Conservation (phyloP, 2,888 invertebrate species). For the Tholera decimalis region DNA sequence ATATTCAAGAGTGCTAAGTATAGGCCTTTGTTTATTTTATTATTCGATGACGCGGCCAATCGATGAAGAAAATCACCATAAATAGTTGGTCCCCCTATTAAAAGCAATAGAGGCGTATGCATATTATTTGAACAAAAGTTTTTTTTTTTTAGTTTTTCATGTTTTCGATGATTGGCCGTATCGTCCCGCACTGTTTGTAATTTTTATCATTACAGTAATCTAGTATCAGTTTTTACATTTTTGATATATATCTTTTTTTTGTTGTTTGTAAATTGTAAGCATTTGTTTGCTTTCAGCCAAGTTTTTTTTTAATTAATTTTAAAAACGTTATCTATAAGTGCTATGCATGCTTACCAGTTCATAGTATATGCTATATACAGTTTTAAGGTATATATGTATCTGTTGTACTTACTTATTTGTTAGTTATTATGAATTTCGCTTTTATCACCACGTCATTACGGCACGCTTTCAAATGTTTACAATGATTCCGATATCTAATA, state of each 20-base stretch:
- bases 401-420: slow-evolving; percentile 90
- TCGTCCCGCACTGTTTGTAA: slow-evolving; percentile 43
- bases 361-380: slow-evolving; percentile 87
- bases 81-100: slow-evolving; percentile 47
- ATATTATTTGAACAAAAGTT: slow-evolving; percentile 38
- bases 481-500: slow-evolving; percentile 80
- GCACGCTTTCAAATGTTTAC: slow-evolving; percentile 92
- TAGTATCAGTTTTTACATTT: slow-evolving; percentile 62
- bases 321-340: slow-evolving; percentile 78
- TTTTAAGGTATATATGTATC: slow-evolving; percentile 87
- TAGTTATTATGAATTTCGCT: slow-evolving; percentile 84
- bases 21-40: slow-evolving; percentile 68
- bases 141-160: neutral
- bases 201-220: slow-evolving; percentile 61
- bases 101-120: slow-evolving; percentile 47
- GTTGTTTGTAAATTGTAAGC: slow-evolving; percentile 91
- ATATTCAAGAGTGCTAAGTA: slow-evolving; percentile 79
- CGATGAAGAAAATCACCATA: neutral
- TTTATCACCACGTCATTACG: slow-evolving; percentile 84
- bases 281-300: slow-evolving; percentile 90
- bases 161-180: slow-evolving; percentile 31
- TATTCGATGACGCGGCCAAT: slow-evolving; percentile 38
- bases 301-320: slow-evolving; percentile 70
- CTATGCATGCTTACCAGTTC: slow-evolving; percentile 91
- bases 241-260: slow-evolving; percentile 65